Conservation (phyloP, 2,113 vertebrate genomes). For the Anser cygnoides region DNA sequence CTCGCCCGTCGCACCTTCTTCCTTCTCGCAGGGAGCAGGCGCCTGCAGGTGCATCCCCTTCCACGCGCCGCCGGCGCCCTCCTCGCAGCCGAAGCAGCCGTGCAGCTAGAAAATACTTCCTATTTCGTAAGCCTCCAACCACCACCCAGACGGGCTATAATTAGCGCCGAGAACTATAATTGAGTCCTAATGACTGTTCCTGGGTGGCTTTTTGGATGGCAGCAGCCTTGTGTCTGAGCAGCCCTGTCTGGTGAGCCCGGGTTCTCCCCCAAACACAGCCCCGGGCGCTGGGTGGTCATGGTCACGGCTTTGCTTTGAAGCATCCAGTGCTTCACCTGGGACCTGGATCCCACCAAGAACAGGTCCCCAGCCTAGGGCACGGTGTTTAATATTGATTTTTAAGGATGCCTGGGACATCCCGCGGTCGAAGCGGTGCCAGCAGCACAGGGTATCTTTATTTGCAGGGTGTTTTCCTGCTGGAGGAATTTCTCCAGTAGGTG, state of each 20-base stretch:
- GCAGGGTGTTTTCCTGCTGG: slow-evolving; percentile 20
- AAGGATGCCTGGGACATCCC: background rate
- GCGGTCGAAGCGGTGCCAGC: background rate
- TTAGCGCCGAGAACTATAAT: background rate
- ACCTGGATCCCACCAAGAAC: background rate
- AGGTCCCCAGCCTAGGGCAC: background rate
- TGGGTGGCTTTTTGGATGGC: background rate
- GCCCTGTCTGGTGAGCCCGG: background rate
- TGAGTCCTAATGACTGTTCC: background rate
- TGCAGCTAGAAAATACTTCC: slow-evolving; percentile 10
- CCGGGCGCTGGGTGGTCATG: background rate
- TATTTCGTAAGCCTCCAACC: background rate
- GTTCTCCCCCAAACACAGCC: background rate
- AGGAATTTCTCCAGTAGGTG: slow-evolving; percentile 50
- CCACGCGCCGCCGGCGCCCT: background rate
- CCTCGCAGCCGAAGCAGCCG: background rate
- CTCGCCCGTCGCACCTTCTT: background rate
- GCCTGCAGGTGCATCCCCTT: slow-evolving; percentile 16
- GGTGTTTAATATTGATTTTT: background rate
- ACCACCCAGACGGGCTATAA: background rate
- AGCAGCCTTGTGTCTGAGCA: background rate
- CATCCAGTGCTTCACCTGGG: background rate
- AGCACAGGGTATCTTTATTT: slow-evolving; percentile 51
- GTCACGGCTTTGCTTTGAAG: background rate
- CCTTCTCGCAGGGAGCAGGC: background rate